Evolutionary conservation across 2,888 invertebrate species (phyloP).

Genomic region (Athalia circularis): DNA sequence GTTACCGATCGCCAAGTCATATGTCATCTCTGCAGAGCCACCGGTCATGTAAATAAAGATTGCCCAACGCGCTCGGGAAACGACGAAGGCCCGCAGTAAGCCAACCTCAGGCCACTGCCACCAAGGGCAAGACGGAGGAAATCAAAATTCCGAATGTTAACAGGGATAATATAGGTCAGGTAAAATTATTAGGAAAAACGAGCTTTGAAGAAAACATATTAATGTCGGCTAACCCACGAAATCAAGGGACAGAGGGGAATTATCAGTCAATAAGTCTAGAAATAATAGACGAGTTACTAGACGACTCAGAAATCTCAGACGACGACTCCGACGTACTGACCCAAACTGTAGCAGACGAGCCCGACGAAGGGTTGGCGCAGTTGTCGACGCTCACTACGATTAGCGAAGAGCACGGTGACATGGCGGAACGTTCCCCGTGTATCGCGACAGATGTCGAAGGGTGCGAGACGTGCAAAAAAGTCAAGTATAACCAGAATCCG

Average conservation of each 20-base stretch:
- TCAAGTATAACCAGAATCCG: too few species aligned
- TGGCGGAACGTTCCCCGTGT: too few species aligned
- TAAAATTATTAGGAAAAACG: slow-evolving; percentile 3
- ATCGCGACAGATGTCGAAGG: too few species aligned
- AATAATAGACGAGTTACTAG: neutral
- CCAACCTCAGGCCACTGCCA: slow-evolving; percentile 44
- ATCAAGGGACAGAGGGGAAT: neutral
- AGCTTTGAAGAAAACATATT: too few species aligned
- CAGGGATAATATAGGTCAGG: slow-evolving; percentile 10
- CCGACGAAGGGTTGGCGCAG: too few species aligned
- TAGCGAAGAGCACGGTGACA: too few species aligned
- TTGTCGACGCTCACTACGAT: too few species aligned
- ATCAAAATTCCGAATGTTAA: neutral
- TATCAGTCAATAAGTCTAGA: neutral
- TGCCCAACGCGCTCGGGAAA: slow-evolving; percentile 48
- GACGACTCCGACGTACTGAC: too few species aligned
- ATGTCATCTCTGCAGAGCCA: neutral
- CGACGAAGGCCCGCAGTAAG: slow-evolving; percentile 45
- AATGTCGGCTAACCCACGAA: neutral
- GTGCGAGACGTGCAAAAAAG: too few species aligned
- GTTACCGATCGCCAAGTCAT: neutral
- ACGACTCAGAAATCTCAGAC: slow-evolving; percentile 16
- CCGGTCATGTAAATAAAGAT: slow-evolving; percentile 41
- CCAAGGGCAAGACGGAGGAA: slow-evolving; percentile 45
- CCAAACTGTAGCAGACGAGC: too few species aligned